phyloP scores from a whole-genome alignment of 2,888 invertebrate genomes.

The Scrobipalpa costella region DNA sequence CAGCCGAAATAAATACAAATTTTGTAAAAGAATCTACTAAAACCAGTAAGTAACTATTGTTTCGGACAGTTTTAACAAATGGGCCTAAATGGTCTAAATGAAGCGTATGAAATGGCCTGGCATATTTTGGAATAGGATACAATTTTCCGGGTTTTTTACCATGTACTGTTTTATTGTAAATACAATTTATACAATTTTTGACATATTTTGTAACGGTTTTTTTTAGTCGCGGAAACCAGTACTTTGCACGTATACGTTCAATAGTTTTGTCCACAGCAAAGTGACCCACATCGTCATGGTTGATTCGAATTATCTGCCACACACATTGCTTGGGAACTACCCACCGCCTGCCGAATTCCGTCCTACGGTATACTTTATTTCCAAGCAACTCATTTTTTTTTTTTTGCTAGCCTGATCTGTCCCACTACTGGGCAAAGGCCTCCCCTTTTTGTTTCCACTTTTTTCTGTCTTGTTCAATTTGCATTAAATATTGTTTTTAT shows the following conservation, averaged over 20 bases:
- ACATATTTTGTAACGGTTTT: conserved; percentile 35
- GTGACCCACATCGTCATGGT: conserved; percentile 14
- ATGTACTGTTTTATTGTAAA: conserved; percentile 33
- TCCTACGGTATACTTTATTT: too few species aligned
- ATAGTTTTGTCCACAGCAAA: conserved; percentile 13
- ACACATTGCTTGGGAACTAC: conserved; percentile 41
- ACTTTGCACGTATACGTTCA: conserved; percentile 23
- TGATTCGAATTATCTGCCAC: conserved; percentile 33
- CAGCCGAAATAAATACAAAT: conserved; percentile 25
- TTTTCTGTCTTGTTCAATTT: too few species aligned
- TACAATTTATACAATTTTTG: conserved; percentile 36
- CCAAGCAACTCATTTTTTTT: too few species aligned
- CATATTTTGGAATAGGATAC: conserved; percentile 37
- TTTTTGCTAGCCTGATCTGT: too few species aligned
- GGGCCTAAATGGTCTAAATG: conserved; percentile 38
- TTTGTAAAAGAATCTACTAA: conserved; percentile 36
- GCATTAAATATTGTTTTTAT: conserved; percentile 37
- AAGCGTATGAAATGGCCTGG: conserved; percentile 36
- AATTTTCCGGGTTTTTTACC: conserved; percentile 34
- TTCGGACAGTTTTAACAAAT: conserved; percentile 34
- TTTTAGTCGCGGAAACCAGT: conserved; percentile 39
- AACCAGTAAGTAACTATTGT: conserved; percentile 37
- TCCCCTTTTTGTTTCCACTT: conserved; percentile 40
- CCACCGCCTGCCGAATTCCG: conserved; percentile 39
- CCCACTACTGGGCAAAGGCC: too few species aligned